Evolutionary conservation across 2,113 vertebrate genomes (phyloP).

Genomic region (Solenodon paradoxus): DNA sequence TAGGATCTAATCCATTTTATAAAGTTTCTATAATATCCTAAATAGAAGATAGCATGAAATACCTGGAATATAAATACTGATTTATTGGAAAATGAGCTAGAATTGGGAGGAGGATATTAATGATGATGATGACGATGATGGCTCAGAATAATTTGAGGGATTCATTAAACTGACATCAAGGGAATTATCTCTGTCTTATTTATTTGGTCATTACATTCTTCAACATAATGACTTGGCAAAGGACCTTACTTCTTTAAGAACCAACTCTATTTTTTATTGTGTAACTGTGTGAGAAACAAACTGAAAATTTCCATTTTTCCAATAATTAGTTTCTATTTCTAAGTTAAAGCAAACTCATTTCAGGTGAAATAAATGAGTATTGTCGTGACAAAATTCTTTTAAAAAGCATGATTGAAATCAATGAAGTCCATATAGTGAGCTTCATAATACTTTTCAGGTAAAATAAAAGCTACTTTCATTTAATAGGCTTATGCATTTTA

Average conservation of each 20-base stretch:
- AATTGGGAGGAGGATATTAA: not conserved
- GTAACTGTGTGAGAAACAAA: not conserved
- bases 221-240: not conserved
- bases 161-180: not conserved
- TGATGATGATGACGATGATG: not conserved
- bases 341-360: not conserved
- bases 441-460: not conserved
- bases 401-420: not conserved
- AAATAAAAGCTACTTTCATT: not conserved
- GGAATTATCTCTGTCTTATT: not conserved
- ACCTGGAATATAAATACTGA: not conserved
- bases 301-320: not conserved
- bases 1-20: not conserved
- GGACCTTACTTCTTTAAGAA: not conserved
- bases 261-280: not conserved
- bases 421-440: not conserved
- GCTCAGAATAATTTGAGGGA: not conserved
- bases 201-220: conserved; percentile 21
- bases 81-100: not conserved
- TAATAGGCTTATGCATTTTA: not conserved
- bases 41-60: not conserved
- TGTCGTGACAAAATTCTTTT: not conserved
- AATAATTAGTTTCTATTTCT: not conserved
- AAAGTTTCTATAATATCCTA: not conserved
- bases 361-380: not conserved